phyloP scores from a whole-genome alignment of 2,113 vertebrate species.

The Dromaius novaehollandiae region DNA sequence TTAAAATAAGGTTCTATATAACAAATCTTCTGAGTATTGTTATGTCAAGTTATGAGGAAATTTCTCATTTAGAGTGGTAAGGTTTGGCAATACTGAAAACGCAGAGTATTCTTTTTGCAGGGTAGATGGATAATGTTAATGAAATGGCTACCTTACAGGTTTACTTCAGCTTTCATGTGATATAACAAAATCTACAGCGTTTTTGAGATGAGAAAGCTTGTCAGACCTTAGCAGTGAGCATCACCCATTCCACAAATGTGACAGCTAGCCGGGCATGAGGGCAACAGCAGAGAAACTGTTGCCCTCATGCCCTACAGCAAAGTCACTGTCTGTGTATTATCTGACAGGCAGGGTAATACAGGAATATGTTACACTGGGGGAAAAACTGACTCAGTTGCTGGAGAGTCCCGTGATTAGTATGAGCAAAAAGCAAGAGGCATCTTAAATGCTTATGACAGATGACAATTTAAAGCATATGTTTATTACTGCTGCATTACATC shows the following conservation, averaged over 20 bases:
- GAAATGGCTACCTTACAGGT: conserved; percentile 18
- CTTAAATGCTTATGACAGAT: background rate
- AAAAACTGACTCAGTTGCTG: conserved; percentile 24
- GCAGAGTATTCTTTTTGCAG: background rate
- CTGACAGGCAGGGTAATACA: conserved; percentile 68
- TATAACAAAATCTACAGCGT: conserved; percentile 24
- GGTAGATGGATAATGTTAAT: background rate
- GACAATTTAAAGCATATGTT: conserved; percentile 13
- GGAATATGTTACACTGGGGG: conserved; percentile 16
- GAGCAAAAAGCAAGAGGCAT: background rate
- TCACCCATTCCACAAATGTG: conserved; percentile 60
- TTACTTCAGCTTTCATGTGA: conserved; percentile 17
- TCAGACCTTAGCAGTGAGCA: conserved; percentile 58
- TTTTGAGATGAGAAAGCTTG: conserved; percentile 63
- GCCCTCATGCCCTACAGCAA: conserved; percentile 51
- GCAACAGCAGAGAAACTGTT: conserved; percentile 44
- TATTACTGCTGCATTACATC: background rate
- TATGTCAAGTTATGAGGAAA: background rate
- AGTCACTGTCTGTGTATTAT: conserved; percentile 55
- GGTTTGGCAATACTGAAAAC: background rate
- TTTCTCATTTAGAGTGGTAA: background rate
- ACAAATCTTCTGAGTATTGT: background rate
- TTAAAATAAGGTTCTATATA: background rate
- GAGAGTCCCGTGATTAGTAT: background rate
- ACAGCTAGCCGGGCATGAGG: background rate